Evolutionary conservation across 1,140 invertebrate species (phyloP), one percentile per base, ranked within the genome.

Genomic region (Pseudomyrmex sp.): DNA sequence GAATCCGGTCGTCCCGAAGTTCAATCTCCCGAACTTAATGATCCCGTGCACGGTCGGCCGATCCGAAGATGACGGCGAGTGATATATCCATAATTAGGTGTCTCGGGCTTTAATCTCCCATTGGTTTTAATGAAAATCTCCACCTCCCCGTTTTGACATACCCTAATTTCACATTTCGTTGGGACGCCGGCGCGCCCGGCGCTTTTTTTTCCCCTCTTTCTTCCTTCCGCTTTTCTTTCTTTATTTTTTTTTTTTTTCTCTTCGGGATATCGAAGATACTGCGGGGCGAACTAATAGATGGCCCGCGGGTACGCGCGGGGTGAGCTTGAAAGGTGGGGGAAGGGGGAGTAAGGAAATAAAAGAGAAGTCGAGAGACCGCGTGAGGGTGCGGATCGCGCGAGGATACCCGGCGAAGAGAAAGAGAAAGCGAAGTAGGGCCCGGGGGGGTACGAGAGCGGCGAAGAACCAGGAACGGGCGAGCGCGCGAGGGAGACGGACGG

Each of bases 141-240:
- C 79, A 87, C 83, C 86, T 79, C 75, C 48, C 35, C 84, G 84
- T 83, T 88, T 86, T 85, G 70, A 77, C 87, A 83, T 89, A 89
- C 76, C 85, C 84, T 79, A 89, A 89, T 89, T 89, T 89, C 87
- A 84, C 59, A 86, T 88, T 89, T 89, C 35, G 88, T 59, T 69
- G 76, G 56, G 66, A 72, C 65, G 76, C 44, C 54, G 54, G 66
- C 76, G 12, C 56, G 44, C 10, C 76, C 70, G 79, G 75, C 65
- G 46, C 80, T 61, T 83, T 84, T 69, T 56, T 83, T 83, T 68
- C 52, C 63, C 56, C 20, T 70, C 50, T 48, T n/a, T 23, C 35
- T 35, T 35, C 35, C 35, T 35, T 46, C 23, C 15, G 9, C 48
- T 50, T 52, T 46, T 7, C 12, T 18, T 50, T 13, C 9, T 58